phyloP scores from a whole-genome alignment of 2,888 invertebrate species.

The Napeogenes sylphis region DNA sequence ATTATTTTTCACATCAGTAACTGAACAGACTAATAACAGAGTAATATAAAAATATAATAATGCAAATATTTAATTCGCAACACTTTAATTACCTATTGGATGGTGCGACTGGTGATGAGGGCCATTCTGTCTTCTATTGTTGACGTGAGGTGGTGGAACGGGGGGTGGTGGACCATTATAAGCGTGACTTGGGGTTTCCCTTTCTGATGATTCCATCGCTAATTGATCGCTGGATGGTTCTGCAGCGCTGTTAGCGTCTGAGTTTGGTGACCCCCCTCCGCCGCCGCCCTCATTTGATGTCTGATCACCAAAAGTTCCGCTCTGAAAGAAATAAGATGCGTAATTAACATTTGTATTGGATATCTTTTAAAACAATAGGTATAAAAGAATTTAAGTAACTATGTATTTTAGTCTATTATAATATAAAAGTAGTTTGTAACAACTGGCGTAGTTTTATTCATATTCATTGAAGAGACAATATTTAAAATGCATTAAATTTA shows the following conservation, averaged over 20 bases:
- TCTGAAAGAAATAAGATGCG: constrained; percentile 43
- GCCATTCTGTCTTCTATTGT: constrained; percentile 84
- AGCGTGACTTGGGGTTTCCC: constrained; percentile 75
- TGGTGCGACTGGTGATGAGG: constrained; percentile 80
- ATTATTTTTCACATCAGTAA: not conserved
- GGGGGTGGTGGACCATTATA: constrained; percentile 75
- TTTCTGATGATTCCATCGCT: constrained; percentile 83
- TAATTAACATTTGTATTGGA: not conserved
- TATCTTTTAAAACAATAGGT: no score
- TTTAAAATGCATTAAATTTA: no score
- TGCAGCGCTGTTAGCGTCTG: constrained; percentile 74
- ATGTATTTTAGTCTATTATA: no score
- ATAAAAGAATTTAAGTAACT: no score
- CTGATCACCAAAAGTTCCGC: constrained; percentile 63
- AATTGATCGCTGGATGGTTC: constrained; percentile 83
- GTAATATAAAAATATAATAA: not conserved
- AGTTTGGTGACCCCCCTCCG: constrained; percentile 72
- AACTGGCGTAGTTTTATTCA: no score
- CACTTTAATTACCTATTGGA: constrained; percentile 50
- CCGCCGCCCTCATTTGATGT: constrained; percentile 73
- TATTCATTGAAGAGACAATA: no score
- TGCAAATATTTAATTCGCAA: no score
- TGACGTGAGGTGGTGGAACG: constrained; percentile 79
- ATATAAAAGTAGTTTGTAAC: no score
- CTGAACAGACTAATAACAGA: not conserved